These are phyloP conservation scores for Samia ricini DNA, from an alignment of 1,140 invertebrate species.

Conservation along the genomic window DNA sequence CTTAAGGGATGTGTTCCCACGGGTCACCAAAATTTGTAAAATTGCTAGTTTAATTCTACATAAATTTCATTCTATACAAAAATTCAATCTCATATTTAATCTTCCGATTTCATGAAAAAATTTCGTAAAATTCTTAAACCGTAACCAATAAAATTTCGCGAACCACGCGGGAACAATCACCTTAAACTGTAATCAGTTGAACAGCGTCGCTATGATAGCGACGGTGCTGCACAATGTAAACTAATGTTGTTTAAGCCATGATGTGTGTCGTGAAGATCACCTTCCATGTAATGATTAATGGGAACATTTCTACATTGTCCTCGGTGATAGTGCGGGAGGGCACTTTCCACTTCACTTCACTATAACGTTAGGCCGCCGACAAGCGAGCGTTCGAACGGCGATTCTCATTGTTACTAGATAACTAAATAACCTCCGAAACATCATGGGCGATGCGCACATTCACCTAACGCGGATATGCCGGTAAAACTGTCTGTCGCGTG, in stretches of 20 bases:
- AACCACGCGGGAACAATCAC: background rate
- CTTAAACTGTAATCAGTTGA: background rate
- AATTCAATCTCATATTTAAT: background rate
- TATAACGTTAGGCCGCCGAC: slow-evolving; percentile 21
- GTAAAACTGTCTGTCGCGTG: slow-evolving; percentile 56
- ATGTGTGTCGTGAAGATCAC: slow-evolving; percentile 52
- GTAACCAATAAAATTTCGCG: background rate
- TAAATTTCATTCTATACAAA: background rate
- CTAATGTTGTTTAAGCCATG: slow-evolving; percentile 32
- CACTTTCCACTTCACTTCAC: slow-evolving; percentile 15
- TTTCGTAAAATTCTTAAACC: too few relatives aligned
- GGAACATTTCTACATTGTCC: slow-evolving; percentile 66
- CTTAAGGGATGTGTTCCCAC: background rate
- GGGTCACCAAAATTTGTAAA: background rate
- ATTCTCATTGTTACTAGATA: slow-evolving; percentile 22
- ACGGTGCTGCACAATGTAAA: slow-evolving; percentile 43
- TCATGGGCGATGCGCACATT: slow-evolving; percentile 48
- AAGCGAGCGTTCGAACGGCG: slow-evolving; percentile 18
- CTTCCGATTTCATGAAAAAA: too few relatives aligned
- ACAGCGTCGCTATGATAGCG: slow-evolving; percentile 47
- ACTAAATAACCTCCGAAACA: slow-evolving; percentile 17
- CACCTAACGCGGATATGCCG: slow-evolving; percentile 43
- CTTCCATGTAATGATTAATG: slow-evolving; percentile 69
- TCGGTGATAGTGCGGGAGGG: slow-evolving; percentile 16
- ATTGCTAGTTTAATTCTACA: too few relatives aligned